Percentiles rank a stretch among this genome's conserved stretches.
phyloP scores from a whole-genome alignment of 2,888 invertebrate species.

The Chloroclystis v-ata region DNA sequence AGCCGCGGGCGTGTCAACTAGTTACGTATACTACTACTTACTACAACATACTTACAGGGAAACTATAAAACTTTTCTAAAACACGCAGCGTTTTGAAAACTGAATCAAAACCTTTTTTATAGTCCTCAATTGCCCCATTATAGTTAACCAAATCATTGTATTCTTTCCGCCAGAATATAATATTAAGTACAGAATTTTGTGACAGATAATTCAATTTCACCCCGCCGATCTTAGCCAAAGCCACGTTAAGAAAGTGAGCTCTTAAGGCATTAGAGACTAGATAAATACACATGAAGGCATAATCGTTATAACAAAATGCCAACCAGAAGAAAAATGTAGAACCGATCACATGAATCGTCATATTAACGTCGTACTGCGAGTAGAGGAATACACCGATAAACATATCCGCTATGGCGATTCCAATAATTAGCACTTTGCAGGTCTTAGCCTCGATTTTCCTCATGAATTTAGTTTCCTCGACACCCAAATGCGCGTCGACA shows the following conservation, averaged over 20 bases:
- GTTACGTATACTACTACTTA: no score
- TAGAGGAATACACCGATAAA: conserved; percentile 33
- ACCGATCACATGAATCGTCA: conserved; percentile 35
- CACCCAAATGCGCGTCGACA: conserved; percentile 49
- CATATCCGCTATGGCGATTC: conserved; percentile 29
- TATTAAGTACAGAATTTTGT: conserved; percentile 42
- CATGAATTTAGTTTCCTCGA: conserved; percentile 52
- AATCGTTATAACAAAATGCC: conserved; percentile 43
- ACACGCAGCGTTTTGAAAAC: conserved; percentile 39
- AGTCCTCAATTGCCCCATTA: conserved; percentile 35
- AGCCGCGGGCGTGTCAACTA: no score
- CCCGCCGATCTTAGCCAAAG: conserved; percentile 46
- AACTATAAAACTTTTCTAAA: conserved; percentile 38
- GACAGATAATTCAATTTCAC: conserved; percentile 46
- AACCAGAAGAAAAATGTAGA: conserved; percentile 38
- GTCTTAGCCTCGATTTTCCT: conserved; percentile 36
- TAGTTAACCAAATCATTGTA: conserved; percentile 44
- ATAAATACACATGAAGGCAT: conserved; percentile 35
- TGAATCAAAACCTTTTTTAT: conserved; percentile 38
- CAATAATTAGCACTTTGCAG: conserved; percentile 23
- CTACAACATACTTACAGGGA: conserved; percentile 41
- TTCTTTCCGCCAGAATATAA: conserved; percentile 45
- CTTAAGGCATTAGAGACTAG: conserved; percentile 40
- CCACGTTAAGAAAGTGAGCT: conserved; percentile 51
- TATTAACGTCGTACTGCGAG: conserved; percentile 31